phyloP scores from a whole-genome alignment of 64 coral and sea anemone genomes.

The Anthopleura sola region DNA sequence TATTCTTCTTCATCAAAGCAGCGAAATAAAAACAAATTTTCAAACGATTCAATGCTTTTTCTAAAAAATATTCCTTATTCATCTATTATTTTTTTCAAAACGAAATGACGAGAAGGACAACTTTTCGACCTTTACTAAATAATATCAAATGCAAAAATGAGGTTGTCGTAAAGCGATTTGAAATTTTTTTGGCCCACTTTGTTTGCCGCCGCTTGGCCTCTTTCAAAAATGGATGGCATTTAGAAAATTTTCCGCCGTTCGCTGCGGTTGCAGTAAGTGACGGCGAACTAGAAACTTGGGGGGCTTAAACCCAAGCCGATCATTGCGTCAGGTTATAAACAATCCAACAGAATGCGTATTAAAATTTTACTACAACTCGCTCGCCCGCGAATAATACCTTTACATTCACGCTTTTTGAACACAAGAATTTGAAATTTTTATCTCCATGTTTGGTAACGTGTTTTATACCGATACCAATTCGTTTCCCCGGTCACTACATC shows the following conservation, averaged over 20 bases:
- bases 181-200: neutral
- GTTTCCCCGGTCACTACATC: neutral
- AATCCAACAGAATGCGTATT: neutral
- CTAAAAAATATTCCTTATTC: too few species aligned
- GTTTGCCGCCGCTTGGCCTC: neutral
- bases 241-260: neutral
- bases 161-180: neutral
- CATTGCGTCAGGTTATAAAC: neutral
- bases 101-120: neutral
- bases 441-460: neutral
- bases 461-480: neutral
- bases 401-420: neutral
- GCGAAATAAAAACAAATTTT: neutral
- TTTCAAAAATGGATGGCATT: neutral
- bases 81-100: too few species aligned
- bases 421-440: neutral
- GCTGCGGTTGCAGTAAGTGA: conserved; percentile 1
- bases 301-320: neutral
- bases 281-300: neutral
- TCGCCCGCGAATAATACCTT: neutral
- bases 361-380: neutral
- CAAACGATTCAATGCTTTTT: neutral
- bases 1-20: neutral
- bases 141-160: neutral
- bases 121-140: neutral